Conservation (phyloP, 2,888 invertebrate species). For the Drosophila percnosoma region DNA sequence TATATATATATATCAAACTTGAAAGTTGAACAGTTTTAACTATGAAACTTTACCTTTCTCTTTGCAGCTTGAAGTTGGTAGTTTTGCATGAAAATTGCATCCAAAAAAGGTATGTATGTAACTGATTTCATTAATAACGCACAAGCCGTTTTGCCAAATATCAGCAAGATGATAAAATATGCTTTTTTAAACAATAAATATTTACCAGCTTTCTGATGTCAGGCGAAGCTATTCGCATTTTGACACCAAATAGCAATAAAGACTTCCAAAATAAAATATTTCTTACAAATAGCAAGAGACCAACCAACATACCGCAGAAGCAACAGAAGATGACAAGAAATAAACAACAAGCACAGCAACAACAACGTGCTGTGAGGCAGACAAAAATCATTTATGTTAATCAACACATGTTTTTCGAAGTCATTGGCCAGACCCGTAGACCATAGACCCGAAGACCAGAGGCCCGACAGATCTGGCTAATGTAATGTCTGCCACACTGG, state of each 20-base stretch:
- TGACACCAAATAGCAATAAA: slow-evolving; percentile 70
- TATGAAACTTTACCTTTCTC: slow-evolving; percentile 50
- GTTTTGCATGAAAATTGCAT: slow-evolving; percentile 73
- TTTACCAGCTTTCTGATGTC: slow-evolving; percentile 60
- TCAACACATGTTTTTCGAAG: slow-evolving; percentile 77
- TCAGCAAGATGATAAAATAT: slow-evolving; percentile 50
- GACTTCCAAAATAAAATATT: slow-evolving; percentile 58
- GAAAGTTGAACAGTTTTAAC: slow-evolving; percentile 5
- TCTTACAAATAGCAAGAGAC: slow-evolving; percentile 52
- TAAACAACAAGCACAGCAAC: slow-evolving; percentile 30
- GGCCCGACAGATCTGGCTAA: slow-evolving; percentile 50
- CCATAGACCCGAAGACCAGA: slow-evolving; percentile 30
- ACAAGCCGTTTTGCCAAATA: slow-evolving; percentile 36
- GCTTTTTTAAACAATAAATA: slow-evolving; percentile 73
- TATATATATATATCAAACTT: slow-evolving; percentile 17
- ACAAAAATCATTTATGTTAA: slow-evolving; percentile 79
- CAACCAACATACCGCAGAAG: slow-evolving; percentile 6
- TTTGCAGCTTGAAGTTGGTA: slow-evolving; percentile 56
- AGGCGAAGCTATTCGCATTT: slow-evolving; percentile 55
- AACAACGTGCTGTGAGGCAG: slow-evolving; percentile 57
- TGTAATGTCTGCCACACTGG: slow-evolving; percentile 53
- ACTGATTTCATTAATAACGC: slow-evolving; percentile 43
- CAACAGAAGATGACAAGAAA: slow-evolving; percentile 37
- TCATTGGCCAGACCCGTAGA: slow-evolving; percentile 66
- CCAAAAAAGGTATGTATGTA: slow-evolving; percentile 66